Conservation (phyloP, 2,888 invertebrate species). For the Cantharis lateralis region DNA sequence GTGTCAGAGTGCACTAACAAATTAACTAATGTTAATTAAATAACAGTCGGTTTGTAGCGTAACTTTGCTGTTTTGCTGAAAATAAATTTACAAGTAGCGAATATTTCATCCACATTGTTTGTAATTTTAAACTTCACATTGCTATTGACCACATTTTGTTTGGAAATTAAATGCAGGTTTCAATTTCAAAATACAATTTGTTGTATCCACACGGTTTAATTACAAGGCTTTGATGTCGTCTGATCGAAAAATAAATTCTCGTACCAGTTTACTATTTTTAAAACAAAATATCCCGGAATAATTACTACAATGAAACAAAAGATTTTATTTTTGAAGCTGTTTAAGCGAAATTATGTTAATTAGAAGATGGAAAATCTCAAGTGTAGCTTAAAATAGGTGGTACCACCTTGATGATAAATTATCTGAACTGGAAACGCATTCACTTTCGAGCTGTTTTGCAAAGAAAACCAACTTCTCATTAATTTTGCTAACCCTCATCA, state of each 20-base stretch:
- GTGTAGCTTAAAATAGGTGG: background rate
- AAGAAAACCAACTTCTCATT: background rate
- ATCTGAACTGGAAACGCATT: background rate
- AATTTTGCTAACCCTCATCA: background rate
- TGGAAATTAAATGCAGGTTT: background rate
- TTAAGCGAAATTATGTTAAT: background rate
- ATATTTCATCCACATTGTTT: background rate
- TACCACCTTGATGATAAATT: background rate
- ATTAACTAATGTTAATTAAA: too few species aligned
- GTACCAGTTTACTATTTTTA: too few species aligned
- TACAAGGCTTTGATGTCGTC: background rate
- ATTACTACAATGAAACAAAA: background rate
- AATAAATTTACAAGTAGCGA: too few species aligned
- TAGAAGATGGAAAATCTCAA: background rate
- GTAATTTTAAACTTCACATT: background rate
- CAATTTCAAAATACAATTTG: background rate
- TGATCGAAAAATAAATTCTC: background rate
- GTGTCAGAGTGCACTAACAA: too few species aligned
- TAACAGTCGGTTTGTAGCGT: too few species aligned
- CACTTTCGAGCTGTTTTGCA: background rate
- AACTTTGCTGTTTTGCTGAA: too few species aligned
- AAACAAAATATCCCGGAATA: background rate
- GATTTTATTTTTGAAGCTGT: background rate
- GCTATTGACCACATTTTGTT: background rate
- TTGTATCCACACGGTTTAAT: background rate